Percentiles rank a stretch among this genome's conserved stretches.
These are phyloP conservation scores for Phoxinus dragarum DNA, from an alignment of 2,797 vertebrate genomes.

Conservation along the genomic window DNA sequence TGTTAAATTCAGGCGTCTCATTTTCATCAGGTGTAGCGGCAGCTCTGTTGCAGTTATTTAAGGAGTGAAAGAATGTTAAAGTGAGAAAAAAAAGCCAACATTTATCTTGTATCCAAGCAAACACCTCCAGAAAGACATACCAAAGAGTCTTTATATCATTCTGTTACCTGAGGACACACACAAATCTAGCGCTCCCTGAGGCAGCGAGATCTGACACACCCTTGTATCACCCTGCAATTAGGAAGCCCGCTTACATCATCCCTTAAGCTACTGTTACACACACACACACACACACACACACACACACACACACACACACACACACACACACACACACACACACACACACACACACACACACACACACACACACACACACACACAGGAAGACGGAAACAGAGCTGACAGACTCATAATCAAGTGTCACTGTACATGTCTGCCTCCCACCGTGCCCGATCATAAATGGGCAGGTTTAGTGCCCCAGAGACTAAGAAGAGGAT, in stretches of 20 bases:
- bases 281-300: neutral
- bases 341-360: too few relatives aligned
- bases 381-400: constrained; percentile 23
- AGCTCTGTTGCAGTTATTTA: neutral
- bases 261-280: constrained; percentile 53
- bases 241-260: constrained; percentile 60
- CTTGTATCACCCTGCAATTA: constrained; percentile 59
- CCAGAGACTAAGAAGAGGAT: constrained; percentile 44
- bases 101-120: constrained; percentile 47
- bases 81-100: constrained; percentile 7
- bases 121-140: constrained; percentile 45
- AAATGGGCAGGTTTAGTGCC: constrained; percentile 42
- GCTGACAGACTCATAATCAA: constrained; percentile 49
- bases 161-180: constrained; percentile 48
- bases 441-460: constrained; percentile 44
- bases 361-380: constrained; percentile 23
- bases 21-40: constrained; percentile 18
- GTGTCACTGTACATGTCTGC: constrained; percentile 36
- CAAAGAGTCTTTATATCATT: constrained; percentile 42
- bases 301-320: too few relatives aligned
- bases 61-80: constrained; percentile 40
- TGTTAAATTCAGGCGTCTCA: constrained; percentile 16
- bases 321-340: too few relatives aligned
- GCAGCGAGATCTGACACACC: constrained; percentile 49
- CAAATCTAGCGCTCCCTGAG: constrained; percentile 36